Conservation (phyloP, 1,140 invertebrate species). For the Trissolcus basalis region DNA sequence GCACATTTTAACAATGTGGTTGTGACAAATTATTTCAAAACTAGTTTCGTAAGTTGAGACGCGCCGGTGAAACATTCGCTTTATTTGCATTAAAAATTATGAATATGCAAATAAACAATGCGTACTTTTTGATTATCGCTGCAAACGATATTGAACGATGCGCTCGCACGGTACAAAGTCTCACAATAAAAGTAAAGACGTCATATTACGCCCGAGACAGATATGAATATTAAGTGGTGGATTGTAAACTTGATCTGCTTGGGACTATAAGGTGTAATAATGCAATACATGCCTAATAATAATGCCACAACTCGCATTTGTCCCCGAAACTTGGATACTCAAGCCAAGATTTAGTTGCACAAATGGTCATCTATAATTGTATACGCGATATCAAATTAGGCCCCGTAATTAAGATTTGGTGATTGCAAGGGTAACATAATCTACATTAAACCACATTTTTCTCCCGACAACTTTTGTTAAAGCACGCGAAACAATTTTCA, state of each 20-base stretch:
- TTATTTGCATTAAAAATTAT: slow-evolving; percentile 35
- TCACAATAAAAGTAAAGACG: not conserved
- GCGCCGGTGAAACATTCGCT: slow-evolving; percentile 20
- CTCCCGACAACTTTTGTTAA: no score
- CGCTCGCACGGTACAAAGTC: not conserved
- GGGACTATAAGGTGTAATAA: slow-evolving; percentile 23
- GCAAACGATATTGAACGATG: not conserved
- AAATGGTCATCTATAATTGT: slow-evolving; percentile 28
- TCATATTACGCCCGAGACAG: not conserved
- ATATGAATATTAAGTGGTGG: slow-evolving; percentile 10
- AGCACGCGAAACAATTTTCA: no score
- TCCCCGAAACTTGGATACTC: slow-evolving; percentile 24
- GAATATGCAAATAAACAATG: slow-evolving; percentile 34
- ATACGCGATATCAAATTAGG: slow-evolving; percentile 15
- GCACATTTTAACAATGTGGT: slow-evolving; percentile 50
- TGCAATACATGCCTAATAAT: slow-evolving; percentile 6
- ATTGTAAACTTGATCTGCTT: slow-evolving; percentile 27
- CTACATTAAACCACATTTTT: no score
- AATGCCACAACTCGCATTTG: slow-evolving; percentile 16
- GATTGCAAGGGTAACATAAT: no score
- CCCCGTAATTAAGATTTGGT: slow-evolving; percentile 15
- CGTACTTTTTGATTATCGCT: slow-evolving; percentile 4
- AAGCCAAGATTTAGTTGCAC: slow-evolving; percentile 27
- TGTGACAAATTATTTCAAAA: slow-evolving; percentile 45
- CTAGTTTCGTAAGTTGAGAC: slow-evolving; percentile 40